Conservation (phyloP, 1,140 invertebrate genomes). For the Penaeus vannamei region DNA sequence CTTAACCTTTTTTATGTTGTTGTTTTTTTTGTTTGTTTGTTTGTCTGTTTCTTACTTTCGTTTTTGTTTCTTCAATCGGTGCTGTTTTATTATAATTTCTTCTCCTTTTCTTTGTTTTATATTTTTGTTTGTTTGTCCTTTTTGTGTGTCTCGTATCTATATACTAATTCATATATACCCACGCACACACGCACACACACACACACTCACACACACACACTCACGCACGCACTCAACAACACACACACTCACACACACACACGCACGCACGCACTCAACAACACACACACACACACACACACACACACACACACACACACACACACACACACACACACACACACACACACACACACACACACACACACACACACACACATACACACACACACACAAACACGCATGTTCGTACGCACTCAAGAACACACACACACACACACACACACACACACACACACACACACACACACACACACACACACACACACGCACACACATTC, state of each 20-base stretch:
- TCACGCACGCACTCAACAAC: neutral
- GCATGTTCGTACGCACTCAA: neutral
- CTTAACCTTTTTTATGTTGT: no score
- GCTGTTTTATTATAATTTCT: no score
- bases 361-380: neutral
- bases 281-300: neutral
- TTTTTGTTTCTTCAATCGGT: no score
- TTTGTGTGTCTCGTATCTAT: no score
- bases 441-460: no score
- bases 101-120: no score
- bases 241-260: neutral
- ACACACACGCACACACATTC: no score
- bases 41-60: no score
- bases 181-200: conserved; percentile 35
- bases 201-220: conserved; percentile 29
- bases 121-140: no score
- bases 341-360: neutral
- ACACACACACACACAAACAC: neutral
- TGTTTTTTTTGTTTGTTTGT: no score
- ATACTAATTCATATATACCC: conserved; percentile 42
- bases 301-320: conserved; percentile 3
- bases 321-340: neutral
- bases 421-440: no score
- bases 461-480: no score
- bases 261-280: neutral